Conservation (phyloP, 2,797 vertebrate species). For the Philypnodon macrostomus region DNA sequence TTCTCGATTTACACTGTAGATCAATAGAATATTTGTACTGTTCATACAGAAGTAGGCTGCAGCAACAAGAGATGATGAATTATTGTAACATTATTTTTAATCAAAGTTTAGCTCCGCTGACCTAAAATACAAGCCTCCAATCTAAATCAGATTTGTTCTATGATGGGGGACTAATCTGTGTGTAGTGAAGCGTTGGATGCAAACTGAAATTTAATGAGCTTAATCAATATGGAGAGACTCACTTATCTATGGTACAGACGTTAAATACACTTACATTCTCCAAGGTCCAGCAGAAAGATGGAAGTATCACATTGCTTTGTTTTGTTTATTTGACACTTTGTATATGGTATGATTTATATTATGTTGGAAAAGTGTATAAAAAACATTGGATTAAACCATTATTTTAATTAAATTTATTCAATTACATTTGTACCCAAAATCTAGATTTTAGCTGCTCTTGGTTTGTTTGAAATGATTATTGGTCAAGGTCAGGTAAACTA, state of each 20-base stretch:
- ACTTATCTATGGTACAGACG: background rate
- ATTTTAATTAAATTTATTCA: too few relatives aligned
- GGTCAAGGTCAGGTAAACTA: too few relatives aligned
- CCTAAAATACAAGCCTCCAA: background rate
- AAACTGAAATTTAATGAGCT: slow-evolving; percentile 7
- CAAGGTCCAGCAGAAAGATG: background rate
- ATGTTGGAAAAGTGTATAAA: too few relatives aligned
- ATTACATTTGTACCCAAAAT: too few relatives aligned
- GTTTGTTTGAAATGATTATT: too few relatives aligned
- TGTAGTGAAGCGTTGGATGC: slow-evolving; percentile 8
- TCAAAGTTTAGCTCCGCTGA: slow-evolving; percentile 4
- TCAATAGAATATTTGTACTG: slow-evolving; percentile 1
- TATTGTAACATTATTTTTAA: slow-evolving; percentile 13
- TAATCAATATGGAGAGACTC: slow-evolving; percentile 8
- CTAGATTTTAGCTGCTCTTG: too few relatives aligned
- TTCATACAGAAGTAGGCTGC: background rate
- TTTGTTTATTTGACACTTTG: too few relatives aligned
- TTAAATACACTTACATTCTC: background rate
- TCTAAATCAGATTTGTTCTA: slow-evolving; percentile 8
- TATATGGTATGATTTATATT: too few relatives aligned
- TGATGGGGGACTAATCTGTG: slow-evolving; percentile 8
- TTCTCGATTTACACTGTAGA: slow-evolving; percentile 1
- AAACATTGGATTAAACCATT: too few relatives aligned
- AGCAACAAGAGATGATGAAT: background rate
- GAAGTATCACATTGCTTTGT: background rate